Evolutionary conservation across 2,888 invertebrate genomes (phyloP), one percentile per base, ranked within the genome.

Genomic region (Chrysodeixis includens): DNA sequence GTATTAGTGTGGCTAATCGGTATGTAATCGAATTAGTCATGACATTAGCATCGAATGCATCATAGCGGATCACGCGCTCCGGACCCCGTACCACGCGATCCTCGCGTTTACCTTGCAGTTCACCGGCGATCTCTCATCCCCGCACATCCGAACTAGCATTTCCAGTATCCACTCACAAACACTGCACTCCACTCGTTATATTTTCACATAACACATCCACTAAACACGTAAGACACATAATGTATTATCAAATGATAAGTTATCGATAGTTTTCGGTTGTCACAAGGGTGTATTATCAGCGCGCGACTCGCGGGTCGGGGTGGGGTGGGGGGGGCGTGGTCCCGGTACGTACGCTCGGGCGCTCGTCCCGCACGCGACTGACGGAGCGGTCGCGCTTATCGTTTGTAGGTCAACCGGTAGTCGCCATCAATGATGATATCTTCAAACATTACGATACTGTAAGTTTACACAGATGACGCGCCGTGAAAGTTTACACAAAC

Each of bases 141-240:
- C 90, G 70, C 89, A 90, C 87, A 89, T 90, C 67, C 88, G 86
- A 20, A 86, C 86, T 77, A 88, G 82, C 90, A 89, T 90, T 69
- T 71, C 86, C 87, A 56, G 71, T 65, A 77, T 79, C 83, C 79
- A 77, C 70, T 77, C 63, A 70, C 65, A 60, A 83, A 77, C 83
- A 89, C 80, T 10, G 81, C 84, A 83, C 86, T 78, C 72, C 78
- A 87, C 32, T 71, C 83, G 85, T 74, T 20, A 71, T 83, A 85
- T 84, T 86, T 67, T 57, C 79, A 77, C 81, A 64, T 7, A 62
- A 46, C 61, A 72, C 73, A 65, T 44, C 18, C 74, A 71, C 61
- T 69, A 55, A 14, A 70, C 77, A 68, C 62, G 65, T 66, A 55
- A 67, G 51, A 62, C 68, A 75, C 64, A 69, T 58, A 66, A 57